Evolutionary conservation across 2,113 vertebrate species (phyloP).

Genomic region (Plectropomus leopardus): DNA sequence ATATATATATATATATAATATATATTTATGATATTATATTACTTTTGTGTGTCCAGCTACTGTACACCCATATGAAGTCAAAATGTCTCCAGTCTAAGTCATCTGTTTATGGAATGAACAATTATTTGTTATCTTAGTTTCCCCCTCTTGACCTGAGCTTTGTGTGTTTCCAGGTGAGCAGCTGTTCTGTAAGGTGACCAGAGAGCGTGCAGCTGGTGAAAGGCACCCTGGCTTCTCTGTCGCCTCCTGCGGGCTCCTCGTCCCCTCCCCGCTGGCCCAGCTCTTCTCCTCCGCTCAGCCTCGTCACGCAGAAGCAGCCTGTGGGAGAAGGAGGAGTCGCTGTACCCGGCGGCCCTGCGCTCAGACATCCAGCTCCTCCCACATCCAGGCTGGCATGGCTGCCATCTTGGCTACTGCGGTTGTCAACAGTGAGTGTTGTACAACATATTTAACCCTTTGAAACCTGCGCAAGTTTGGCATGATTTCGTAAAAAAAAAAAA

Average conservation of each 20-base stretch:
- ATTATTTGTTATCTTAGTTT: not conserved
- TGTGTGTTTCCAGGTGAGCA: conserved; percentile 82
- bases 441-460: too few relatives aligned
- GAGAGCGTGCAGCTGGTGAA: conserved; percentile 80
- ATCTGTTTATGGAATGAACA: too few relatives aligned
- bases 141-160: not conserved
- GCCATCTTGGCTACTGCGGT: conserved; percentile 96
- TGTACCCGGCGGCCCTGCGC: conserved; percentile 80
- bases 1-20: too few relatives aligned
- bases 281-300: conserved; percentile 74
- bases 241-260: conserved; percentile 28
- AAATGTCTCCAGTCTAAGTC: too few relatives aligned
- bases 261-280: conserved; percentile 61
- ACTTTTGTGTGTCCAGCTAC: too few relatives aligned
- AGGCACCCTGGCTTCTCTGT: conserved; percentile 78
- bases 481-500: too few relatives aligned
- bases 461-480: too few relatives aligned
- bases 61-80: too few relatives aligned
- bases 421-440: conserved; percentile 94
- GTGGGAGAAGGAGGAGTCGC: conserved; percentile 82
- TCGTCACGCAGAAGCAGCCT: conserved; percentile 54
- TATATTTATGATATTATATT: too few relatives aligned
- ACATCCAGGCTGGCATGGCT: conserved; percentile 98
- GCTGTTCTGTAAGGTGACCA: conserved; percentile 91
- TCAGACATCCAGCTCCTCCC: conserved; percentile 96